Evolutionary conservation across 64 coral and sea anemone species (phyloP).

Genomic region (Actinia equina): DNA sequence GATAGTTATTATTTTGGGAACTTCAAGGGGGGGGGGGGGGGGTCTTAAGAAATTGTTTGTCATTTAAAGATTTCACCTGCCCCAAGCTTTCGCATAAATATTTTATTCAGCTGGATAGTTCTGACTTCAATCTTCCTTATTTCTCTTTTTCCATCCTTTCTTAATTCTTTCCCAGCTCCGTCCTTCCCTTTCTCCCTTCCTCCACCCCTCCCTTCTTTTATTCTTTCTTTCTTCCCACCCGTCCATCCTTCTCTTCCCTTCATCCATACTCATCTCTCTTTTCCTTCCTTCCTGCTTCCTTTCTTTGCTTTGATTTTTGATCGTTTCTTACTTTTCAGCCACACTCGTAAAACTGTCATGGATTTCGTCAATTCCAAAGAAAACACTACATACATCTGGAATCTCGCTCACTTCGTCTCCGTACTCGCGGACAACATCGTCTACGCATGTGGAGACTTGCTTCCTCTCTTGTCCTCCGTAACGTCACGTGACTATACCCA

Average conservation of each 20-base stretch:
- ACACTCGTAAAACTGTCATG: conserved; percentile 92
- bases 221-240: no score
- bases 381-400: conserved; percentile 90
- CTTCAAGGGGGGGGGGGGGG: no score
- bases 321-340: conserved; percentile 45
- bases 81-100: no score
- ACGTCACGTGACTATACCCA: conserved; percentile 97
- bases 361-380: conserved; percentile 99
- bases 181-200: not conserved
- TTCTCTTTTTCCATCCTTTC: not conserved
- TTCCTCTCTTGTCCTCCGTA: conserved; percentile 89
- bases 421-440: conserved; percentile 97
- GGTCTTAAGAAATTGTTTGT: not conserved
- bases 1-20: no score
- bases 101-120: no score
- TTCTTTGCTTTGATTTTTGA: not conserved
- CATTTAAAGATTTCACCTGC: not conserved
- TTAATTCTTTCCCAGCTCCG: not conserved
- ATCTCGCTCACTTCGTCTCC: conserved; percentile 90
- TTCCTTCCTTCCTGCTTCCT: not conserved
- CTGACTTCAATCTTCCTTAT: not conserved
- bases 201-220: no score
- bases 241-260: not conserved
- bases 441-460: conserved; percentile 93
- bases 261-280: not conserved